Percentiles rank a stretch among this genome's conserved stretches.
These are phyloP conservation scores for Anguilla marmorata DNA, from an alignment of 2,797 vertebrate genomes.

Conservation along the genomic window DNA sequence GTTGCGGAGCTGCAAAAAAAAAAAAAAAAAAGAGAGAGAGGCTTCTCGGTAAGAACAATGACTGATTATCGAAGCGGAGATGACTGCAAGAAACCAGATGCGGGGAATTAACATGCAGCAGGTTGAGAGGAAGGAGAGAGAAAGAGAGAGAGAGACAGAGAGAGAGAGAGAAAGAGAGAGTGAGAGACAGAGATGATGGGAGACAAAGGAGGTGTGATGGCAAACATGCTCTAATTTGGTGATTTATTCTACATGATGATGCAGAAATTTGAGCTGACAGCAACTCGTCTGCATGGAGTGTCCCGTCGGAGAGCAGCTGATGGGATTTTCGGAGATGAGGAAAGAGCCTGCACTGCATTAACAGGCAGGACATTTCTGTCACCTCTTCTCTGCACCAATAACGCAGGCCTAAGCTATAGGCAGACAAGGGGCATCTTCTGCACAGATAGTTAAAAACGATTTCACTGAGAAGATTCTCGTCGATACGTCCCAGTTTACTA, in stretches of 20 bases:
- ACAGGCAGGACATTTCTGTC: constrained; percentile 40
- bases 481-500: background rate
- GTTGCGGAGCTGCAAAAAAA: constrained; percentile 10
- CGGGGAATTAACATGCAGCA: background rate
- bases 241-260: constrained; percentile 35
- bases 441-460: constrained; percentile 36
- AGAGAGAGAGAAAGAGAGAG: background rate
- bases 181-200: constrained; percentile 2
- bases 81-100: constrained; percentile 8
- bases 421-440: constrained; percentile 32
- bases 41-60: constrained; percentile 28
- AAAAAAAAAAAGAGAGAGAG: background rate
- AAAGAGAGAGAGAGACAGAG: constrained; percentile 3
- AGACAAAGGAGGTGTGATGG: background rate
- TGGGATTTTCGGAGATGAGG: constrained; percentile 8
- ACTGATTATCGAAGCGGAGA: constrained; percentile 2
- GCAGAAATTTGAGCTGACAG: background rate
- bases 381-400: constrained; percentile 44
- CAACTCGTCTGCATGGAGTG: background rate
- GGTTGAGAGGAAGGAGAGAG: constrained; percentile 8
- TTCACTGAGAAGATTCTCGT: background rate
- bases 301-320: constrained; percentile 40
- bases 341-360: background rate
- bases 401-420: constrained; percentile 44
- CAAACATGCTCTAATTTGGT: constrained; percentile 1